Percentiles rank a stretch among this genome's conserved stretches.
phyloP scores from a whole-genome alignment of 1,140 invertebrate genomes.

The Drosophila sp. region DNA sequence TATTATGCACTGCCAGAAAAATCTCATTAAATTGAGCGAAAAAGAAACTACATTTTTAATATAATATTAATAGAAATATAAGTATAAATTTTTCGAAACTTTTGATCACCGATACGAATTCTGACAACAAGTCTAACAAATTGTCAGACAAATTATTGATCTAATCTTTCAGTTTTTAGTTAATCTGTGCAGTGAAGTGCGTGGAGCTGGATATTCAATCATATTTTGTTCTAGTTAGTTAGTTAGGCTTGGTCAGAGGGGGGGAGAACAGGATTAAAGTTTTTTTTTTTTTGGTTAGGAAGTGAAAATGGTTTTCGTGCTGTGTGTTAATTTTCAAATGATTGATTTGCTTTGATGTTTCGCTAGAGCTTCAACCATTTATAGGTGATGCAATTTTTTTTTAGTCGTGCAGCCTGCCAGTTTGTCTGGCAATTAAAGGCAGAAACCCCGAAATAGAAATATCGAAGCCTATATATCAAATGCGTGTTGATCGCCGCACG shows the following conservation, averaged over 20 bases:
- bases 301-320: no score
- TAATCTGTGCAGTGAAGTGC: background rate
- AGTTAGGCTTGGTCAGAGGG: background rate
- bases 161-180: background rate
- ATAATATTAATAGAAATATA: background rate
- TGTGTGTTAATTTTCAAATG: background rate
- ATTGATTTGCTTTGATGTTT: constrained; percentile 41
- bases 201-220: background rate
- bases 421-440: constrained; percentile 31
- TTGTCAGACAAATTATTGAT: constrained; percentile 13
- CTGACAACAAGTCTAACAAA: background rate
- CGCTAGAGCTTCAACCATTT: constrained; percentile 19
- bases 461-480: constrained; percentile 42
- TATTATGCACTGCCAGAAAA: constrained; percentile 46
- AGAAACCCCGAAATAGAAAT: constrained; percentile 25
- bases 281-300: background rate
- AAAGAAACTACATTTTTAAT: background rate
- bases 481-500: constrained; percentile 42
- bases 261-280: background rate
- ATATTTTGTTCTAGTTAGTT: background rate
- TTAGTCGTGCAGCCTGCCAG: constrained; percentile 49
- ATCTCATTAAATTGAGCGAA: background rate
- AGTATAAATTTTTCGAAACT: background rate
- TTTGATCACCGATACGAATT: background rate
- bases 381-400: constrained; percentile 60